Percentiles rank a stretch among this genome's conserved stretches.
phyloP scores from a whole-genome alignment of 2,888 invertebrate genomes.

The Slavum lentiscoides region DNA sequence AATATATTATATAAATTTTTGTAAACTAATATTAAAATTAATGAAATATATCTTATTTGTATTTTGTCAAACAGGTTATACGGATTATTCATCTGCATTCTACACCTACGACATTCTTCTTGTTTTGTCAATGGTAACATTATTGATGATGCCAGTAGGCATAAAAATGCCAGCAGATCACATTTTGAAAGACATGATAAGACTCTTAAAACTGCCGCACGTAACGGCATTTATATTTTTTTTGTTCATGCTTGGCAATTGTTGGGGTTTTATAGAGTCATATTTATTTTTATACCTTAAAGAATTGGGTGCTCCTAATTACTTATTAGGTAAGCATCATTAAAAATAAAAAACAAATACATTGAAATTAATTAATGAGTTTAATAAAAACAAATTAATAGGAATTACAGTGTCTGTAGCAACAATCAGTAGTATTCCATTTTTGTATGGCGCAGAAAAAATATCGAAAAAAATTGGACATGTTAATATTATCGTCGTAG shows the following conservation, averaged over 20 bases:
- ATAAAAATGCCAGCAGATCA: conserved; percentile 78
- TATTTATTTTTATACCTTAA: conserved; percentile 84
- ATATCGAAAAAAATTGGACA: conserved; percentile 81
- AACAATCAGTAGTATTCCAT: conserved; percentile 80
- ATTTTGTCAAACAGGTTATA: conserved; percentile 66
- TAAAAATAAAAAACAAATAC: neutral
- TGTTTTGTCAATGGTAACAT: conserved; percentile 72
- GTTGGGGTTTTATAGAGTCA: conserved; percentile 88
- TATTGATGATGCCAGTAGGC: conserved; percentile 77
- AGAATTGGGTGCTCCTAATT: conserved; percentile 81
- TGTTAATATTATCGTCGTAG: conserved; percentile 80
- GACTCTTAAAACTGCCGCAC: conserved; percentile 76
- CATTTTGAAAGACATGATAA: conserved; percentile 73
- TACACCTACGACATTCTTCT: conserved; percentile 77
- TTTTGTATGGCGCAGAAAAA: conserved; percentile 80
- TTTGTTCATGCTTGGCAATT: conserved; percentile 79
- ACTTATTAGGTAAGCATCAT: conserved; percentile 70
- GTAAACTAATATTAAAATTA: conserved; percentile 58
- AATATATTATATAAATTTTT: conserved; percentile 67
- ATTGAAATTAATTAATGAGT: neutral
- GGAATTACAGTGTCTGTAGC: conserved; percentile 84
- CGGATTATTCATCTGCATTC: conserved; percentile 86
- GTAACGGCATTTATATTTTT: conserved; percentile 80
- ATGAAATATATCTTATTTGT: too few relatives aligned
- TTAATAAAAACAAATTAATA: conserved; percentile 58